Evolutionary conservation across 2,113 vertebrate species (phyloP), one percentile per base, ranked within the genome.

Genomic region (Lampris incognitus): DNA sequence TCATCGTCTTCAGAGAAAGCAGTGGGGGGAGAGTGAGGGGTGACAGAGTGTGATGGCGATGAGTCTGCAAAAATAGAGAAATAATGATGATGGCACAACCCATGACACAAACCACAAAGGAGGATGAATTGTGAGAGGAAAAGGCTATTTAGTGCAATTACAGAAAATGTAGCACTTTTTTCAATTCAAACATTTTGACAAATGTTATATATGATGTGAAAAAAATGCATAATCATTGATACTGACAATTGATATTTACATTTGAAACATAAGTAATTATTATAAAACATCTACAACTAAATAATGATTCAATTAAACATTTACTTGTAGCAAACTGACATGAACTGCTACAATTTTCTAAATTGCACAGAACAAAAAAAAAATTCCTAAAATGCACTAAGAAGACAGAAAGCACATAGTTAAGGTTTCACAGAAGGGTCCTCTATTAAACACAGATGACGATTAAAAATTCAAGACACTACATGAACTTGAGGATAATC

Each of bases 61-160:
- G 96, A 95, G 95, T 98, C 97, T 98, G 97, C 83, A 95, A 97
- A 92, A 97, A 98, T 91, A 95, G 93, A 97, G 95, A 95, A 92
- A 91, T 90, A 77, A 92, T 86, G 76, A 89, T 91, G 85, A 93
- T 88, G 88, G 85, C 78, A 89, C 66, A 92, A 92, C 74, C 94
- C 83, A 92, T 61, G 62, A 82, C 91, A 83, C 64, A 85, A 64
- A 66, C 74, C 48, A 72, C 59, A 76, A 79, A 74, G 84, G 81
- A 84, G 88, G 72, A 82, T 70, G 78, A 69, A 86, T 72, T 60
- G 55, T 82, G 42, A 84, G 55, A 84, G 61, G 63, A 75, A 50
- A 82, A 5, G 66, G 88, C 46, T 65, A 50, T 44, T 61, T 59
- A 65, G 61, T 68, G 69, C 37, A 56, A 59, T 38, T 66, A 40